A percentile compares a stretch with the other conserved stretches of the same genome.
phyloP scores from a whole-genome alignment of 2,888 invertebrate genomes.

The Macropis europaea region DNA sequence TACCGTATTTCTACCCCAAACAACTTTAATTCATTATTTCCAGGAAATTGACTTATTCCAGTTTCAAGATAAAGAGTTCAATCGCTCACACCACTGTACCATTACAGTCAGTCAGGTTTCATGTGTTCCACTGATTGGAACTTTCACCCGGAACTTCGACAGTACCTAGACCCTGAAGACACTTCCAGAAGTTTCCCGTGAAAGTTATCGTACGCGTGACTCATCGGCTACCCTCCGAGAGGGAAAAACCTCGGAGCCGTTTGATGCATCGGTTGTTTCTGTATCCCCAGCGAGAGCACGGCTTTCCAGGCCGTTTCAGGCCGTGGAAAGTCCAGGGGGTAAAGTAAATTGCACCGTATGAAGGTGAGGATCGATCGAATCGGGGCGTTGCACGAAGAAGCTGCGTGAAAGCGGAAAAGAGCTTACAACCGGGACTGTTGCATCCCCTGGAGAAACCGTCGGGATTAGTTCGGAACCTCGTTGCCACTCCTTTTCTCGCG shows the following conservation, averaged over 20 bases:
- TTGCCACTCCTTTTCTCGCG: neutral
- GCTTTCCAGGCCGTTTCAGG: slow-evolving; percentile 13
- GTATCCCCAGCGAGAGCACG: slow-evolving; percentile 10
- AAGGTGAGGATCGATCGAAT: slow-evolving; percentile 72
- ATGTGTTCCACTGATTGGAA: slow-evolving; percentile 20
- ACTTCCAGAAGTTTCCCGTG: slow-evolving; percentile 27
- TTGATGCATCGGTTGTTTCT: slow-evolving; percentile 22
- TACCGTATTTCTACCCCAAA: no score
- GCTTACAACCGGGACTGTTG: slow-evolving; percentile 43
- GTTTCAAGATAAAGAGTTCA: slow-evolving; percentile 4
- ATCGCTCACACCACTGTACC: slow-evolving; percentile 18
- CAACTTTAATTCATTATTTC: no score
- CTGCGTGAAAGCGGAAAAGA: slow-evolving; percentile 46
- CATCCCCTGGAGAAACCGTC: slow-evolving; percentile 43
- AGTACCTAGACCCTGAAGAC: slow-evolving; percentile 6
- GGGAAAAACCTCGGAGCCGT: slow-evolving; percentile 15
- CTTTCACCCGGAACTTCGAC: slow-evolving; percentile 42
- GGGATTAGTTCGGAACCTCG: slow-evolving; percentile 36
- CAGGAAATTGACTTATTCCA: no score
- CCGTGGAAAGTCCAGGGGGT: neutral
- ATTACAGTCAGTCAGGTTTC: slow-evolving; percentile 37
- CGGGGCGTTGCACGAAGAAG: slow-evolving; percentile 68
- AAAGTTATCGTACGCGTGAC: slow-evolving; percentile 48
- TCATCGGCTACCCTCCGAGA: slow-evolving; percentile 41
- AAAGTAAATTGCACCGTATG: slow-evolving; percentile 56